Base-by-base conservation (phyloP, 1,140 invertebrate genomes). In the Neodiprion lecontei region DNA sequence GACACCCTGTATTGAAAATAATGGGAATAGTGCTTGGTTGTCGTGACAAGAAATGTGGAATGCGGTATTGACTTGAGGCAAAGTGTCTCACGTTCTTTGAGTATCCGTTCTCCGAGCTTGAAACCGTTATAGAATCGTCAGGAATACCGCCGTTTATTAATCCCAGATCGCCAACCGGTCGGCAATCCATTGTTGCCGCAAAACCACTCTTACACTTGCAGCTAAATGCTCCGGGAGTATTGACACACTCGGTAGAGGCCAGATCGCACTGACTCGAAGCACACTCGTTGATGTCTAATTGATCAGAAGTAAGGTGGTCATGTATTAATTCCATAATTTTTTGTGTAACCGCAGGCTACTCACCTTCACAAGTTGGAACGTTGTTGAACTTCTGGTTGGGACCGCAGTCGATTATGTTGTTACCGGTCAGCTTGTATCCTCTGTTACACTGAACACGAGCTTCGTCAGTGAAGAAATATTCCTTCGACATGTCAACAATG, bases 361-460 rank as follows among this genome's bases (percentile, higher is more conserved):
- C 85, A 92, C 92, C 92, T 91, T 96, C 94, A 82, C 96, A 98
- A 73, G 91, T 93, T 7, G 97, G 96, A 8, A 95, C 91, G 78
- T 96, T 93, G 74, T 94, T 92, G 79, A 98, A 98, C 74, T 92
- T 89, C 86, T 98, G 95, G 78, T 94, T 92, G 68, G 96, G 90
- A 76, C 96, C 95, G 85, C 97, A 99, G 80, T 92, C 93, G 75
- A 99, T 93, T 40, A 97, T 93, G 77, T 95, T 96, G n/a, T 93
- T 93, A 23, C 96, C 96, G 49, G 93, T 92, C 0, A 96, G 87
- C 84, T 94, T 94, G 85, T 95, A 98, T 71, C 97, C 97, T 89
- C 94, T 93, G 81, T 94, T 95, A 88, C 97, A 99, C 83, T 98
- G 96, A 21, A 98, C 96, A 75, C 96, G 89, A 12, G 96, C 96